These are phyloP conservation scores for Cantharis rustica DNA, from an alignment of 2,888 invertebrate genomes.

Conservation along the genomic window DNA sequence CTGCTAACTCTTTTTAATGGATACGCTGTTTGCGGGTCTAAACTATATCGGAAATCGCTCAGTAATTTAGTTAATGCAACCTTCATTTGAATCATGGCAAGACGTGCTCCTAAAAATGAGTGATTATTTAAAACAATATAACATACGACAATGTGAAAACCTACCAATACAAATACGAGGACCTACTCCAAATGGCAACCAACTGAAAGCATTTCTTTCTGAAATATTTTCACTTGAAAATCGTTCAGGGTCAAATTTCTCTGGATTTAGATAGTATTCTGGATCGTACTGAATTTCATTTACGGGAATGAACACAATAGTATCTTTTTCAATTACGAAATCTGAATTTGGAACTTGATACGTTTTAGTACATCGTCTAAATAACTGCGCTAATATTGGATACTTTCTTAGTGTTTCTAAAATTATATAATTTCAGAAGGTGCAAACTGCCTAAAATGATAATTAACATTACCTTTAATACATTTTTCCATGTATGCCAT, in stretches of 20 bases:
- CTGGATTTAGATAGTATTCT: neutral
- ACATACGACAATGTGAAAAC: neutral
- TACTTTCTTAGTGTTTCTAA: neutral
- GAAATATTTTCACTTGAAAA: neutral
- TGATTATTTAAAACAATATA: neutral
- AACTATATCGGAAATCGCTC: neutral
- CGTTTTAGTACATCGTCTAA: neutral
- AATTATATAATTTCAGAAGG: neutral
- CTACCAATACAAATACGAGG: neutral
- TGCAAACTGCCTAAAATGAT: neutral
- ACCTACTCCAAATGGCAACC: neutral
- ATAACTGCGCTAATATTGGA: neutral
- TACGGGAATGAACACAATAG: neutral
- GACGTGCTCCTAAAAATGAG: neutral
- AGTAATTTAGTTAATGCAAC: neutral
- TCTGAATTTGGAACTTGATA: neutral
- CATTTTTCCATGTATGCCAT: neutral
- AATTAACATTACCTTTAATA: neutral
- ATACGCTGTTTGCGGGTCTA: neutral
- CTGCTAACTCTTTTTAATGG: neutral
- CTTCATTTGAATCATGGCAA: neutral
- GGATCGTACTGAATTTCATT: neutral
- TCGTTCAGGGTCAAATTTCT: neutral
- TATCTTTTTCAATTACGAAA: neutral
- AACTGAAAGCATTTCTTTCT: neutral